phyloP scores from a whole-genome alignment of 2,797 vertebrate species.

The Microctenopoma stevenorrisi region DNA sequence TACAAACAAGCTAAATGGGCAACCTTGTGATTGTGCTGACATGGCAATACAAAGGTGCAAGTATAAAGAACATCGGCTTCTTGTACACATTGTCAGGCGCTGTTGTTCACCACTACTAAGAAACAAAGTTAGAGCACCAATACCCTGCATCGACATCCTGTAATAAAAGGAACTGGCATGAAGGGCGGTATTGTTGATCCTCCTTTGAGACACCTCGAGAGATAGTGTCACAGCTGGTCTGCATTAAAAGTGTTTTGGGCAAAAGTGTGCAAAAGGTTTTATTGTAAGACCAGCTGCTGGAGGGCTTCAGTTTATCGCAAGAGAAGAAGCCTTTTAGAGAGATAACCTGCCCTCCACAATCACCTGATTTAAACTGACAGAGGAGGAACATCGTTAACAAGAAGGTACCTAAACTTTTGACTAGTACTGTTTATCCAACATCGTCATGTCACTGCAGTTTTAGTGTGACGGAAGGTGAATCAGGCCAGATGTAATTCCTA shows the following conservation, averaged over 20 bases:
- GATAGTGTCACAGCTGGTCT: too few species aligned
- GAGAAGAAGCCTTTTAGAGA: too few species aligned
- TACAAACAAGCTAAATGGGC: slow-evolving; percentile 41
- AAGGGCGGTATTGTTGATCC: too few species aligned
- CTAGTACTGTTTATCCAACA: slow-evolving; percentile 1
- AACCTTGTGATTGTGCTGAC: slow-evolving; percentile 53
- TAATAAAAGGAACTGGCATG: too few species aligned
- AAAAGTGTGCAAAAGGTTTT: too few species aligned
- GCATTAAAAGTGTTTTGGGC: too few species aligned
- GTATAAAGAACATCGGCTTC: slow-evolving; percentile 13
- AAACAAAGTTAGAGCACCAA: background rate
- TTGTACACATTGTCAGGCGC: background rate
- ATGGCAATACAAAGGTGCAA: slow-evolving; percentile 10
- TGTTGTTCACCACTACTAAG: slow-evolving; percentile 12
- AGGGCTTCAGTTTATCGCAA: too few species aligned
- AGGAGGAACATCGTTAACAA: background rate
- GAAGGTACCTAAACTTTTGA: slow-evolving; percentile 6
- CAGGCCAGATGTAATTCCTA: slow-evolving; percentile 67
- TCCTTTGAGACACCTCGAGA: too few species aligned
- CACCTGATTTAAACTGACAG: background rate
- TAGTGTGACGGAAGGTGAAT: slow-evolving; percentile 56
- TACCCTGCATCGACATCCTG: too few species aligned
- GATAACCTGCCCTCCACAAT: background rate
- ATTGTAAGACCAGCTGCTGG: too few species aligned
- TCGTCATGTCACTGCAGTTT: slow-evolving; percentile 39